Base-by-base conservation (phyloP, 2,888 invertebrate genomes). In the Lasioglossum pauxillum region DNA sequence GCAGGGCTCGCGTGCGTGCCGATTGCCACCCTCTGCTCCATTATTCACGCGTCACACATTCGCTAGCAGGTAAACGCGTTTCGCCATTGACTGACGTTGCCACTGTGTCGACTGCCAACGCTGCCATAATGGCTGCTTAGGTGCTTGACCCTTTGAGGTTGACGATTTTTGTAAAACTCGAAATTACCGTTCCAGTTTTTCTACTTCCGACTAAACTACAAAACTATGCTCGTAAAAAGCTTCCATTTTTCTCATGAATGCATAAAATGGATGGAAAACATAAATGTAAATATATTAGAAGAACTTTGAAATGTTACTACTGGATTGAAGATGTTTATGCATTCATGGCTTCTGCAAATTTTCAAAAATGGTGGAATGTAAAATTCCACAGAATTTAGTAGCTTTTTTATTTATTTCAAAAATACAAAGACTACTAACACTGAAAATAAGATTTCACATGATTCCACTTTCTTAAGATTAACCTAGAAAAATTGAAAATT, bases 41-140 rank as follows among this genome's bases (percentile, higher is more conserved):
- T 87, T 87, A 88, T 88, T 88, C 76, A 84, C 72, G 64, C 69
- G 64, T 77, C 78, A 75, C 71, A 60, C 72, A 74, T 83, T 75
- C 74, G 10, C 82, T 60, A 27, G 27, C 60, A 53, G 76, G 82
- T 73, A 84, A 82, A 88, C 82, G 80, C 81, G 84, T 72, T 77
- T 41, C 60, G 82, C 84, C 27, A 38, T 74, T 74, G 67, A 14
- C 31, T 75, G 53, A 79, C 74, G 72, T 80, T 79, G 78, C 81
- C 81, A 5, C 74, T 57, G 23, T 0, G 12, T 27, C 2, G 2
- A 12, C 41, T 72, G 53, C 41, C 16, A 74, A 76, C 19, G 57
- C 67, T 46, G 67, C 73, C 35, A 60, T 27, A 31, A 44, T 19
- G n/a, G 8, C 27, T 60, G 35, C 19, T 27, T 14, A 27, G 14